Base-by-base conservation (phyloP, 2,113 vertebrate genomes). In the Mastomys coucha region DNA sequence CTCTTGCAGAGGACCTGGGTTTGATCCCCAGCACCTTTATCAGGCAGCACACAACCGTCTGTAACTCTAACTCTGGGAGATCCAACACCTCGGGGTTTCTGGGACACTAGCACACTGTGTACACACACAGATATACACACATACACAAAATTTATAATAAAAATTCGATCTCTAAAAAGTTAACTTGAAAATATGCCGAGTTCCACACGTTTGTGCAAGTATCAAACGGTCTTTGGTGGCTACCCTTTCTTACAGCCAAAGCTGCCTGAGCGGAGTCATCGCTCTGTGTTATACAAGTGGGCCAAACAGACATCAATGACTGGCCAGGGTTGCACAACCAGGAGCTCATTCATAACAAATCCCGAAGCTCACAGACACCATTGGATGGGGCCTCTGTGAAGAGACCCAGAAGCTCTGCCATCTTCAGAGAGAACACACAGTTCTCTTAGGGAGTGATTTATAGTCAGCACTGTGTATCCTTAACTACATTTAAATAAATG, bases 181-280 rank as follows among this genome's bases (percentile, higher is more conserved):
- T 58, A 60, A 60, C 80, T 60, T 39, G 39, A 26, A 53, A 42
- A 9, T 16, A 19, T 95, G 65, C 65, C 77, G 86, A 96, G 58
- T 20, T 69, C 53, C 60, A 51, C 58, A 63, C 45, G 33, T 60
- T 81, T 94, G 56, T 0, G 20, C 85, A 78, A 36, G 1, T 72
- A 94, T 13, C 91, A 65, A 24, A 39, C 28, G 49, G 73, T 76
- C 94, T 88, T 56, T 24, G 80, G 80, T 81, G 88, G 84, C 84
- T 95, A 75, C 77, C 26, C 51, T 94, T 89, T 96, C 78, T 78
- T 80, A 85, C 20, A 81, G 81, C 16, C 65, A 45, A 91, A 51
- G 51, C 93, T 97, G 95, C 93, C 45, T 88, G 93, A 91, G 65
- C 88, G 53, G 39, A 49, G 94, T 96, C 89, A 89, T 94, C 73